Base-by-base conservation (phyloP, 2,113 vertebrate species). In the Prionailurus bengalensis region DNA sequence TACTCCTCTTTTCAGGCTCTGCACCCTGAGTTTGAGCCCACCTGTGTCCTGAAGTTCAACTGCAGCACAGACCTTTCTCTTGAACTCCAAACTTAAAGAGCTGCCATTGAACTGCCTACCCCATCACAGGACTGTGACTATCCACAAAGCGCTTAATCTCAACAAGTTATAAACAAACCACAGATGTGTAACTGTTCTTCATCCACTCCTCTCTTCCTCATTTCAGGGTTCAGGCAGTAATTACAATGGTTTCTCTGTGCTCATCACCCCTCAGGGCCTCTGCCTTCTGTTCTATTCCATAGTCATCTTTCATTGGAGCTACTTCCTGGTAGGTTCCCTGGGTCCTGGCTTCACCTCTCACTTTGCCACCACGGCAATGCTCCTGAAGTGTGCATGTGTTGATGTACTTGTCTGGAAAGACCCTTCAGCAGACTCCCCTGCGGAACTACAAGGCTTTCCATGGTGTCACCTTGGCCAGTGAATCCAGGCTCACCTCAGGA, bases 301-400 rank as follows among this genome's bases (percentile, higher is more conserved):
- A 10, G 1, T 58, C 73, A 4, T 48, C 68, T 83, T 95, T 58
- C 39, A 42, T 9, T 82, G 68, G 14, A 51, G 14, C 7, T 17
- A 31, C 76, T 85, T 92, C 19, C 58, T 71, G 31, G 71, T 29
- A 19, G 25, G n/a, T 91, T 96, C n/a, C 85, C 55, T 45, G 21
- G 33, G 87, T 80, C 82, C 19, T 55, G 63, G 25, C 25, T 33
- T 29, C 19, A 51, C 36, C 36, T 88, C 14, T 93, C 58, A 48
- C 7, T 66, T 80, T 51, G 66, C 15, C 11, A 23, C 4, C 2
- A 4, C 9, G 39, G 79, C 0, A 8, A 81, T 51, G 19, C 23
- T 83, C 88, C 74, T 68, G 13, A 73, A 85, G 27, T 33, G 63
- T 10, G 58, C n/a, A 90, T 70, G 31, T 78, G 2, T 39, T 73